phyloP scores from a whole-genome alignment of 2,797 vertebrate genomes.

The Anniella stebbinsi region DNA sequence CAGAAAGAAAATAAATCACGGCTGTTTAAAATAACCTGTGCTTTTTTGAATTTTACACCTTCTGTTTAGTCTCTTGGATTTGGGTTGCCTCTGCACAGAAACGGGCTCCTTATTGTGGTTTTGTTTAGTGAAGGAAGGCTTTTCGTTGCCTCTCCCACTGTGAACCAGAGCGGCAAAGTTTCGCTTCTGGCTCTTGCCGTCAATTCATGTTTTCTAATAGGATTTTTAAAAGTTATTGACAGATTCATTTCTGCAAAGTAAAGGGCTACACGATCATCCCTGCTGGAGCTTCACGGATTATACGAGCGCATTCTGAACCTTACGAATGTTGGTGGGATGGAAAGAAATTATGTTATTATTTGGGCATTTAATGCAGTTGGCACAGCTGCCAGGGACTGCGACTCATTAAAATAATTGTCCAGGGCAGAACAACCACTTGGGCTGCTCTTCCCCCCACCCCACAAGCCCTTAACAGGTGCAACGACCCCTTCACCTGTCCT shows the following conservation, averaged over 20 bases:
- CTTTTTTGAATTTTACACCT: not conserved
- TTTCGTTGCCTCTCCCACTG: not conserved
- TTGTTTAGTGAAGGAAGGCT: not conserved
- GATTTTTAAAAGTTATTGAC: conserved; percentile 3
- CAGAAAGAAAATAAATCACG: not conserved
- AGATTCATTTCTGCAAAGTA: not conserved
- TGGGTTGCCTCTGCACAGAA: not conserved
- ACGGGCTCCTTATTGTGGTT: not conserved
- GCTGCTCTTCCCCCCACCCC: not conserved
- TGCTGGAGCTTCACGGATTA: conserved; percentile 1
- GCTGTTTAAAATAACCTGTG: not conserved
- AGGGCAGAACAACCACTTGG: not conserved
- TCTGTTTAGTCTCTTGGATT: not conserved
- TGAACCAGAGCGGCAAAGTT: not conserved
- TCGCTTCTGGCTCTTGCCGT: not conserved
- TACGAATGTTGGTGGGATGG: conserved; percentile 17
- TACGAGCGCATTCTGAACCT: not conserved
- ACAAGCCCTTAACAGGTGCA: conserved; percentile 7
- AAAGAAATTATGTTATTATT: conserved; percentile 46
- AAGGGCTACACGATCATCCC: not conserved
- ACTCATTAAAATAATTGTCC: conserved; percentile 57
- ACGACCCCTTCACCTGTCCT: fast-evolving
- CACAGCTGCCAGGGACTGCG: conserved; percentile 30
- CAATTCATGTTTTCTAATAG: not conserved
- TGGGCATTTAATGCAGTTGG: conserved; percentile 50